Evolutionary conservation across 2,113 vertebrate species (phyloP).

Genomic region (Pygathrix nemaeus): DNA sequence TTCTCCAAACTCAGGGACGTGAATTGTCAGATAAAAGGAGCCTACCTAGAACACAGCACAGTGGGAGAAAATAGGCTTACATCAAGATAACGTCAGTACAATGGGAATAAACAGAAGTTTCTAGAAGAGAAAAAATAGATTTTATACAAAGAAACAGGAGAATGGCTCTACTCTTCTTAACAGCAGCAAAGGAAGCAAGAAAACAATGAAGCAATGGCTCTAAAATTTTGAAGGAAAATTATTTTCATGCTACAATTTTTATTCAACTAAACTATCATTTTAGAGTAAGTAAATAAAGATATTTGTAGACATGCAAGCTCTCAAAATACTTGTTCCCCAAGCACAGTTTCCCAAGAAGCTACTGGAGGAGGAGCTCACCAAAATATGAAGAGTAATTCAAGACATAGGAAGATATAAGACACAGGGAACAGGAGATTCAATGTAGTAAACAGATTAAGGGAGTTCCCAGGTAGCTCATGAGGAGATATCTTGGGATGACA

Average conservation of each 20-base stretch:
- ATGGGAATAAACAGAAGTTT: not conserved
- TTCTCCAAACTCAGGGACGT: not conserved
- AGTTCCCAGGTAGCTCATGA: not conserved
- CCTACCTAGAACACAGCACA: not conserved
- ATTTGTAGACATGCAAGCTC: not conserved
- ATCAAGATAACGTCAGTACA: not conserved
- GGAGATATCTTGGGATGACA: not conserved
- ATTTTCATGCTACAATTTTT: not conserved
- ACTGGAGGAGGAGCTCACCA: not conserved
- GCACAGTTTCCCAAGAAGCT: not conserved
- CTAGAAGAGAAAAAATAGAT: not conserved
- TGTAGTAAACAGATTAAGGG: not conserved
- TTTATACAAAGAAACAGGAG: not conserved
- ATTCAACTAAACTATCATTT: not conserved
- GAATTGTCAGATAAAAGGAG: not conserved
- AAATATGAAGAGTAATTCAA: not conserved
- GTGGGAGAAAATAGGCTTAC: not conserved
- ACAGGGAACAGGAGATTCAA: not conserved
- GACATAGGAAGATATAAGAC: not conserved
- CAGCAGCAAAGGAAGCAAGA: not conserved
- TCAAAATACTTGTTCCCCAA: not conserved
- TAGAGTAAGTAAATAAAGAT: not conserved
- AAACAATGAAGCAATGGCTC: not conserved
- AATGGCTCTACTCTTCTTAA: not conserved
- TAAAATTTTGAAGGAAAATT: not conserved